Conservation (phyloP, 2,797 vertebrate species). For the Danio kyathit region DNA sequence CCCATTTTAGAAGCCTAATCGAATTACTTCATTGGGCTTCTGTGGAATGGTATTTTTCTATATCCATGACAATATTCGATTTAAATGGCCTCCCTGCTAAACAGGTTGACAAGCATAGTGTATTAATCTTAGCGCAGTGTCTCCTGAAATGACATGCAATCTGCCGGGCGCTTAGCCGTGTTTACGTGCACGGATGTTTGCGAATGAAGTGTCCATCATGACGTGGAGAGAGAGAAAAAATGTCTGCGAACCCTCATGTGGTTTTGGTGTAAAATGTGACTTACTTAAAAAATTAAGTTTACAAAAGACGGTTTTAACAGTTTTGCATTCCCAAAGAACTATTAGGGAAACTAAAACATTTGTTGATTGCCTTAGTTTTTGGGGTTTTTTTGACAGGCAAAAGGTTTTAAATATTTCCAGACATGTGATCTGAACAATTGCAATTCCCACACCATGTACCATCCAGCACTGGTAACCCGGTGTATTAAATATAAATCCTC, state of each 20-base stretch:
- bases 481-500: too few relatives aligned
- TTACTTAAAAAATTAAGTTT: too few relatives aligned
- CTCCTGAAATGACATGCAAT: conserved; percentile 52
- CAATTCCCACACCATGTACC: too few relatives aligned
- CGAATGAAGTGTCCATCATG: conserved; percentile 48
- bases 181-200: conserved; percentile 23
- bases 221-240: neutral
- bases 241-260: neutral
- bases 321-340: neutral
- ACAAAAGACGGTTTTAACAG: too few relatives aligned
- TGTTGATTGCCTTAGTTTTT: too few relatives aligned
- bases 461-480: too few relatives aligned
- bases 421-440: too few relatives aligned
- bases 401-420: too few relatives aligned
- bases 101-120: conserved; percentile 50
- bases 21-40: conserved; percentile 50
- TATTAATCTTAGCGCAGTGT: conserved; percentile 48
- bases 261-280: neutral
- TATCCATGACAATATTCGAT: conserved; percentile 52
- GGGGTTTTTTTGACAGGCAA: too few relatives aligned
- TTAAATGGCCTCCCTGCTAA: conserved; percentile 51
- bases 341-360: too few relatives aligned
- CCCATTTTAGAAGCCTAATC: conserved; percentile 64
- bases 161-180: conserved; percentile 29
- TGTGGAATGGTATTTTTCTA: conserved; percentile 59